Evolutionary conservation across 2,888 invertebrate species (phyloP).

Genomic region (Megaustenia siamemsis): DNA sequence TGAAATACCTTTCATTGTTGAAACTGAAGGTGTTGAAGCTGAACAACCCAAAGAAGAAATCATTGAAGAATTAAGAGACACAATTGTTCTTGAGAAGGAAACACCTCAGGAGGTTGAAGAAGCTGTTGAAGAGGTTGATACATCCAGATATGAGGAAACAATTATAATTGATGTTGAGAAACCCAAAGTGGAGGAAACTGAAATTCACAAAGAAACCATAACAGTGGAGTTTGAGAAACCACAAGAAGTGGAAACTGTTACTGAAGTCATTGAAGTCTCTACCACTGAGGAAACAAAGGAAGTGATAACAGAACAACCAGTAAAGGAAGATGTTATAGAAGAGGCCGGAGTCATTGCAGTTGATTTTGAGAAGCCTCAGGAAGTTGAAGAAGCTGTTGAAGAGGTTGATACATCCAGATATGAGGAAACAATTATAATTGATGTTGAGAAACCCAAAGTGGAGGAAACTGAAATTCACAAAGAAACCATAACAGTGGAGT

Average conservation of each 20-base stretch:
- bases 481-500: conserved; percentile 52
- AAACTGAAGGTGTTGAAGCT: conserved; percentile 45
- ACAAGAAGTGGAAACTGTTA: conserved; percentile 49
- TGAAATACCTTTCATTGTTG: conserved; percentile 39
- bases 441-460: conserved; percentile 3
- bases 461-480: conserved; percentile 53
- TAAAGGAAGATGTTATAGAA: conserved; percentile 59
- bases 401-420: conserved; percentile 6
- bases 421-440: conserved; percentile 40
- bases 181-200: conserved; percentile 46
- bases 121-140: conserved; percentile 46
- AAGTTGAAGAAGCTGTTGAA: conserved; percentile 38
- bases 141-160: conserved; percentile 58
- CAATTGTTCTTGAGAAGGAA: conserved; percentile 50
- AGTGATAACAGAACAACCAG: conserved; percentile 57
- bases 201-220: conserved; percentile 47
- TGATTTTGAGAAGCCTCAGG: conserved; percentile 54
- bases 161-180: conserved; percentile 49
- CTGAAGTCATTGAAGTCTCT: conserved; percentile 47
- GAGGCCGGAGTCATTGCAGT: conserved; percentile 56
- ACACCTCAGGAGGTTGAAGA: conserved; percentile 52
- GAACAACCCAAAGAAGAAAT: conserved; percentile 40
- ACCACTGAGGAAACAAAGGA: conserved; percentile 57
- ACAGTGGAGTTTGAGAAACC: conserved; percentile 52
- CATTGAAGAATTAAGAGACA: conserved; percentile 50